Conservation (phyloP, 2,888 invertebrate species). For the Pyralis farinalis region DNA sequence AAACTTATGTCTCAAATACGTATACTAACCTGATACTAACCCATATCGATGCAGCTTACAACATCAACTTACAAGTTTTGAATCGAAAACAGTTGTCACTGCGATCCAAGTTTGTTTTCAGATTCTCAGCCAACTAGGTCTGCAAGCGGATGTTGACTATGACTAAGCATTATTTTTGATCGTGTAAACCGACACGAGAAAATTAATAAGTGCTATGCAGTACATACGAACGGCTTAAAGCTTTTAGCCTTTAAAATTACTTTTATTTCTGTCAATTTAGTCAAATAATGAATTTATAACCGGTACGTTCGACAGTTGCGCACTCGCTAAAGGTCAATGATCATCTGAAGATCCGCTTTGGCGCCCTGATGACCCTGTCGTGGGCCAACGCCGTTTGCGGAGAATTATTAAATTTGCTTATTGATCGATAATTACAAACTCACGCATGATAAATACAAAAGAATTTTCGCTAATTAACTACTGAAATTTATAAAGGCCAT, state of each 20-base stretch:
- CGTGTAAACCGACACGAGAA: slow-evolving; percentile 13
- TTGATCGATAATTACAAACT: slow-evolving; percentile 48
- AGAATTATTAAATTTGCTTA: slow-evolving; percentile 52
- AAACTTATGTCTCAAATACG: slow-evolving; percentile 30
- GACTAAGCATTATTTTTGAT: slow-evolving; percentile 50
- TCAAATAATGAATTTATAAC: slow-evolving; percentile 69
- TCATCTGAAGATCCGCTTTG: slow-evolving; percentile 79
- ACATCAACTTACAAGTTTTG: slow-evolving; percentile 4
- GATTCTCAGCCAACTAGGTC: slow-evolving; percentile 52
- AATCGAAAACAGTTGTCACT: not conserved
- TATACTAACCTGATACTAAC: too few species aligned
- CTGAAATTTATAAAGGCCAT: too few species aligned
- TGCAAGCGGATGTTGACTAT: slow-evolving; percentile 50
- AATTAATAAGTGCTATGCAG: slow-evolving; percentile 6
- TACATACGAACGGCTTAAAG: not conserved
- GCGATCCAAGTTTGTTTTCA: slow-evolving; percentile 37
- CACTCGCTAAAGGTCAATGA: slow-evolving; percentile 78
- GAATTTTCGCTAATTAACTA: not conserved
- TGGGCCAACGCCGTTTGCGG: slow-evolving; percentile 50
- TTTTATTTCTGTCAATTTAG: slow-evolving; percentile 20
- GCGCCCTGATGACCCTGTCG: slow-evolving; percentile 76
- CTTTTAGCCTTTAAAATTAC: not conserved
- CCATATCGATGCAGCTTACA: not conserved
- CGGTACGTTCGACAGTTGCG: slow-evolving; percentile 63
- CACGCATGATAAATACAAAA: not conserved